Base-by-base conservation (phyloP, 2,888 invertebrate species). In the Kuschelorhynchus macadamiae region DNA sequence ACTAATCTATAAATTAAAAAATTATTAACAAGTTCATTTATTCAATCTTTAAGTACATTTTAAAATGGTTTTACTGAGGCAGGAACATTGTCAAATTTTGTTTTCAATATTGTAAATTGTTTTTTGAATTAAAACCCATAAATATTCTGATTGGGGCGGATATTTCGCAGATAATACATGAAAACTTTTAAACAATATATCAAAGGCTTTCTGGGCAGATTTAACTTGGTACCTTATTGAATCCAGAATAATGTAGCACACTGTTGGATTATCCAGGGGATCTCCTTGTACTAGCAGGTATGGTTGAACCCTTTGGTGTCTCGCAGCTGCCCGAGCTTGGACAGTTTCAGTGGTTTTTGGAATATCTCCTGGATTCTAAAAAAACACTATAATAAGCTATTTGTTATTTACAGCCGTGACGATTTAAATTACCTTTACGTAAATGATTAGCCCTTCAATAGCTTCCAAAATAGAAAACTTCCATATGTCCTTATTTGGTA, bases 101-200 rank as follows among this genome's bases (percentile, higher is more conserved):
- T 55, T 20, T 18, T 30, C 17, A 7, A 42, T 55, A n/a, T 55
- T 55, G 25, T 55, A 55, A 7, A 55, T 41, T 41, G 14, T 9
- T 41, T 21, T 55, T 41, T 55, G 55, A 30, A 55, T 55, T 20
- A 55, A n/a, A 17, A 41, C 16, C 41, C 41, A 55, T 18, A 55
- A 41, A 41, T 55, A 18, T 32, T 55, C 55, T 5, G 21, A 12
- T 14, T 39, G 41, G 2, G 41, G 9, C n/a, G 55, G 55, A 41
- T 42, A 55, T 41, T 41, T 39, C 14, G 55, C 55, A 41, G 18
- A 17, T 42, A 55, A n/a, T 14, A 55, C 41, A 16, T 55, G 55
- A 41, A 41, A 55, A 12, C 12, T 21, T 25, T 55, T 55, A 20
- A 55, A 55, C 3, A 55, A 11, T 18, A 55, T 25, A 21, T 55